Percentiles rank a stretch among this genome's conserved stretches.
Conservation (phyloP, 2,113 vertebrate genomes). For the Quiscalus mexicanus region DNA sequence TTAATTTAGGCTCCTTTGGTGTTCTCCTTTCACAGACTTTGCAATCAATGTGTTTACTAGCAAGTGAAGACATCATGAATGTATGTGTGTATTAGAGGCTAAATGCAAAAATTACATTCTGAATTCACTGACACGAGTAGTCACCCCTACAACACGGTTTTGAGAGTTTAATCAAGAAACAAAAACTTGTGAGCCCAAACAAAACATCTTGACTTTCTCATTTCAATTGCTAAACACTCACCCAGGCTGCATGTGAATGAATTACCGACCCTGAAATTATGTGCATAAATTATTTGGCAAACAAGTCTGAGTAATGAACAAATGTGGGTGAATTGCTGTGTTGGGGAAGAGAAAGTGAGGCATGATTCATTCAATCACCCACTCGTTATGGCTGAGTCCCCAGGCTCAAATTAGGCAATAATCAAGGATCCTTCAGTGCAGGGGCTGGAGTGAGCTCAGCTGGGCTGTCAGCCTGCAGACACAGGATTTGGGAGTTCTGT, state of each 20-base stretch:
- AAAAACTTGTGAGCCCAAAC: conserved; percentile 61
- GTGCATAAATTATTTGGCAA: conserved; percentile 63
- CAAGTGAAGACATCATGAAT: conserved; percentile 5
- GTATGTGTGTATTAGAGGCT: neutral
- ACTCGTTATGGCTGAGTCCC: conserved; percentile 51
- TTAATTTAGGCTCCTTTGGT: conserved; percentile 6
- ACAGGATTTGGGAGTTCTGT: neutral
- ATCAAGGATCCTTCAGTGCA: conserved; percentile 24
- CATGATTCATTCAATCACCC: conserved; percentile 53
- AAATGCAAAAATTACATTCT: conserved; percentile 43
- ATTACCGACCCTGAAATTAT: conserved; percentile 23
- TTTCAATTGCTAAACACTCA: conserved; percentile 54
- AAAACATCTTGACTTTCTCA: conserved; percentile 54
- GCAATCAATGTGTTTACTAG: conserved; percentile 10
- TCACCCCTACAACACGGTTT: conserved; percentile 17
- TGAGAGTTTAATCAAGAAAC: conserved; percentile 50
- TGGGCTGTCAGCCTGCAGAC: neutral
- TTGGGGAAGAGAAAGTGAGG: conserved; percentile 13
- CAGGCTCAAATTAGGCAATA: conserved; percentile 56
- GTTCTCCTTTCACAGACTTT: neutral
- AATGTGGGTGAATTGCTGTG: conserved; percentile 54
- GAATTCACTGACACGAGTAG: neutral
- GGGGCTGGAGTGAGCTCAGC: neutral
- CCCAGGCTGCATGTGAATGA: conserved; percentile 51
- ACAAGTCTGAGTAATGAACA: conserved; percentile 64